Evolutionary conservation across 2,797 vertebrate genomes (phyloP), one percentile per base, ranked within the genome.

Genomic region (Orientallactaga sibirica): DNA sequence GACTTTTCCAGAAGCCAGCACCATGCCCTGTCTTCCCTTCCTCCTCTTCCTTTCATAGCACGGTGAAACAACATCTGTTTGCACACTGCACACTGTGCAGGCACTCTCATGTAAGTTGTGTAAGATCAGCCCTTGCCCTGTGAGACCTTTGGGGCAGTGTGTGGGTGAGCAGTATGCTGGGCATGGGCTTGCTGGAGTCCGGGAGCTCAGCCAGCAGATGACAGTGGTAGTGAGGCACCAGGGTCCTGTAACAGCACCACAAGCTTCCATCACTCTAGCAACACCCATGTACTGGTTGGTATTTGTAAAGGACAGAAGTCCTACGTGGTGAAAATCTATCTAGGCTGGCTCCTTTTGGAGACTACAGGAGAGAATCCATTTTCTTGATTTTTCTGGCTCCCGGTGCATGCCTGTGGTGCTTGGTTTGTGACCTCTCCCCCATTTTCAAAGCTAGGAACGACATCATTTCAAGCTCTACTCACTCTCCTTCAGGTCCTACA

Each of bases 151-250:
- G 3, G 78, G 18, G 43, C 25, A 9, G 24, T 19, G 80, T 22
- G 2, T 12, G 55, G 33, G 58, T 18, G 29, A 67, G 1, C n/a
- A 16, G 52, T 0, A 7, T 16, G 24, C 37, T 41, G 52, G 52
- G 25, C 27, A 24, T 18, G 55, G 37, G 3, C n/a, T 61, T 15
- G 12, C 75, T 15, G n/a, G 20, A 24, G 55, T 15, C 55, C 11
- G 43, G 18, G 79, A 43, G 22, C 43, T 66, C 55, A 5, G 80
- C 85, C 74, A 29, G 7, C 75, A 4, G 2, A 33, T 12, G 7
- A 62, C 5, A 0, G 0, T 6, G 70, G 48, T 7, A 22, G 73
- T 2, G 22, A 9, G 12, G 19, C 29, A 52, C n/a, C 22, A 18
- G 75, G 18, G 19, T 27, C 29, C 43, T 52, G 0, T 0, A 43